These are phyloP conservation scores for Alligator mississippiensis DNA, from an alignment of 2,113 vertebrate species.

Conservation along the genomic window DNA sequence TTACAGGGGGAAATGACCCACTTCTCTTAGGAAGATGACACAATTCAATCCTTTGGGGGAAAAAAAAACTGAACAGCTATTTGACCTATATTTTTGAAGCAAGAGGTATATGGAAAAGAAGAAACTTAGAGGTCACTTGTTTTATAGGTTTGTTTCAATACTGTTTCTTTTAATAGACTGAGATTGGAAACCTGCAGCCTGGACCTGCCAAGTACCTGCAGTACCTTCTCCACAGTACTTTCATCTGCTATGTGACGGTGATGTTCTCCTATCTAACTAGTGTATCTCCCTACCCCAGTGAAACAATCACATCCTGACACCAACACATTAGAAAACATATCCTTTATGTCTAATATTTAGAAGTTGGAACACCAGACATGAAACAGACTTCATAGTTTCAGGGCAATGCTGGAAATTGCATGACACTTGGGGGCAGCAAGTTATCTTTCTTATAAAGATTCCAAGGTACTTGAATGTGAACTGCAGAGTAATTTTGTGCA, in stretches of 20 bases:
- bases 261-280: too few relatives aligned
- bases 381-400: neutral
- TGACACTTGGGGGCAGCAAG: constrained; percentile 26
- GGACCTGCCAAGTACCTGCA: neutral
- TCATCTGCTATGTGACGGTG: neutral
- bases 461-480: neutral
- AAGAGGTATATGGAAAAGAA: constrained; percentile 49
- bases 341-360: neutral
- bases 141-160: constrained; percentile 18
- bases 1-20: constrained; percentile 69
- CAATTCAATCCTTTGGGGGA: constrained; percentile 63
- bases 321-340: neutral
- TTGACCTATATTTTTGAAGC: constrained; percentile 65
- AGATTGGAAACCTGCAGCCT: constrained; percentile 25
- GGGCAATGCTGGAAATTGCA: neutral
- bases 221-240: constrained; percentile 36
- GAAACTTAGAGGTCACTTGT: constrained; percentile 42
- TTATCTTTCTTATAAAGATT: neutral
- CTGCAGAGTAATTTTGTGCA: neutral
- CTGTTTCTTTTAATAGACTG: constrained; percentile 46
- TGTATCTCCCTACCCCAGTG: neutral
- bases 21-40: constrained; percentile 57
- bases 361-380: neutral
- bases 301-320: neutral
- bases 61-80: constrained; percentile 28